These are phyloP conservation scores for Melanotaenia maccullochi DNA, from an alignment of 2,797 vertebrate species.

Conservation along the genomic window DNA sequence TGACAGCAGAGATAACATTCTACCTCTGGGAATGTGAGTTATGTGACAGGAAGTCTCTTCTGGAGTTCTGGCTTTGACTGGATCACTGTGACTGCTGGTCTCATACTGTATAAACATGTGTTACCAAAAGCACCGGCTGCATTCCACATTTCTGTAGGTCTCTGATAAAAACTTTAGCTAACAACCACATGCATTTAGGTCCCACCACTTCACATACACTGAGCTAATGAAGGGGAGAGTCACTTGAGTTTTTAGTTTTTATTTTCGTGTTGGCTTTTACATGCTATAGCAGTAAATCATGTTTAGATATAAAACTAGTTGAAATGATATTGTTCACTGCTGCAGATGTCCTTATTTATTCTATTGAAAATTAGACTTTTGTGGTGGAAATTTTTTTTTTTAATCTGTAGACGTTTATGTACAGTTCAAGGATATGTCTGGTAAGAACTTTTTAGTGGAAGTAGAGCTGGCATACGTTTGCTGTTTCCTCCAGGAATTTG, in stretches of 20 bases:
- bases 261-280: neutral
- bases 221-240: neutral
- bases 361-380: neutral
- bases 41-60: slow-evolving; percentile 64
- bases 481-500: no score
- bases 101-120: slow-evolving; percentile 46
- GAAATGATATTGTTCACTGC: neutral
- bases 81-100: slow-evolving; percentile 45
- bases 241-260: neutral
- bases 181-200: slow-evolving; percentile 26
- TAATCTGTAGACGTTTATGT: neutral
- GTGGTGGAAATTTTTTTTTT: neutral
- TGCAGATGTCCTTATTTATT: neutral
- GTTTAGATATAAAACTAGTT: neutral
- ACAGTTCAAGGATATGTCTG: neutral
- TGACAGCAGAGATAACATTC: slow-evolving; percentile 47
- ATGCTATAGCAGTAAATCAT: neutral
- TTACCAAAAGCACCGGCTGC: slow-evolving; percentile 52
- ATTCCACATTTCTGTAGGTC: slow-evolving; percentile 43
- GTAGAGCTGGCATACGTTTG: neutral
- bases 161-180: slow-evolving; percentile 13
- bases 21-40: slow-evolving; percentile 61
- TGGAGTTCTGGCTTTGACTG: slow-evolving; percentile 42
- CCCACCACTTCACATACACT: neutral
- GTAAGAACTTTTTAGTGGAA: neutral